Base-by-base conservation (phyloP, 1,140 invertebrate genomes). In the Hyles vespertilio region DNA sequence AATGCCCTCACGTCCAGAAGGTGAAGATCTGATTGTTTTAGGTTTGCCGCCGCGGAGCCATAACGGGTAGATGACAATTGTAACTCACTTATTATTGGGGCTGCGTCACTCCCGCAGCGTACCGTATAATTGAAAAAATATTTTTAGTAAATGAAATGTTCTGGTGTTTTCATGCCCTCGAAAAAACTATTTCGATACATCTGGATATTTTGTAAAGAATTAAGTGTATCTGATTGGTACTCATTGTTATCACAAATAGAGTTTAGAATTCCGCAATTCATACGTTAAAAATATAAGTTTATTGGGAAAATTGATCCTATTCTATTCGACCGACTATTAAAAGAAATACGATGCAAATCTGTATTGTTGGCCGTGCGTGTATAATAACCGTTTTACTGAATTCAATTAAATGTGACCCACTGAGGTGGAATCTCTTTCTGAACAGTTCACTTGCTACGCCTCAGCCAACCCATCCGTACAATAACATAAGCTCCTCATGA, bases 391-490 rank as follows among this genome's bases (percentile, higher is more conserved):
- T 81, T 84, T 80, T 79, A 75, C 73, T 56, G 77, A 70, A 77
- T 84, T 85, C 81, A 87, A 84, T 87, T 87, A 87, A 81, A 83
- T 81, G 66, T 85, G 84, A 85, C 84, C 84, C 72, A 87, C 77
- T 85, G 72, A 55, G 67, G 65, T 46, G 51, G 67, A 50, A 56
- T 61, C 56, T 69, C 57, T 55, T 67, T 75, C 71, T 75, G 76
- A 81, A 72, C 69, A 60, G 56, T 43, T 61, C 65, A 62, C 65
- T 74, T 74, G 56, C 54, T 59, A 61, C 51, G 47, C 50, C 32
- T 45, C 32, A 36, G 40, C 47, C 36, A 62, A 59, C 55, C 47
- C 40, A 51, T 32, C 34, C 70, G 63, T 70, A 72, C 63, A 63
- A 69, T 58, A 60, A 67, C 59, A 46, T 72, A 69, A 64, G 56